phyloP scores from a whole-genome alignment of 2,797 vertebrate species.

The Macropodus opercularis region DNA sequence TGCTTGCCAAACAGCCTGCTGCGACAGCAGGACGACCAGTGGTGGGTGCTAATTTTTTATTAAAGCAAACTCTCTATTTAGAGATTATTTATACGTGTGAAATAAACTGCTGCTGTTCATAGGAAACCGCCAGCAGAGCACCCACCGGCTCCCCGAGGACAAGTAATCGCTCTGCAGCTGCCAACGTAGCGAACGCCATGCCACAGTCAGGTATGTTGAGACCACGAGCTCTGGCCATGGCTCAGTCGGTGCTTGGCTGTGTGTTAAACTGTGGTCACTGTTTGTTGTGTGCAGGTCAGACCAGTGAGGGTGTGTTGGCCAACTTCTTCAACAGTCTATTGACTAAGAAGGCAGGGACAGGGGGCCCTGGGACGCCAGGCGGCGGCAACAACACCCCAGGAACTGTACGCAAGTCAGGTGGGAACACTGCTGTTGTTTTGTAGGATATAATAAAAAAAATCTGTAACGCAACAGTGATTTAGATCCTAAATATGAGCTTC shows the following conservation, averaged over 20 bases:
- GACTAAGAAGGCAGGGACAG: constrained; percentile 96
- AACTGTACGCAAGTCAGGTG: constrained; percentile 96
- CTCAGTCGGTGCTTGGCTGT: background rate
- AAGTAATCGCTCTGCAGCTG: constrained; percentile 92
- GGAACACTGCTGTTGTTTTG: constrained; percentile 14
- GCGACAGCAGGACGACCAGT: constrained; percentile 93
- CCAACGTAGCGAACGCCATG: constrained; percentile 95
- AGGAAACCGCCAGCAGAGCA: constrained; percentile 94
- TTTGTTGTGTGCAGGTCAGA: constrained; percentile 88
- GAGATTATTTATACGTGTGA: constrained; percentile 38
- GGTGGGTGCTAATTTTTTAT: constrained; percentile 77
- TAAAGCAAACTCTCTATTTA: background rate
- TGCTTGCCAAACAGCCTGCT: constrained; percentile 94
- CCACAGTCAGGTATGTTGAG: constrained; percentile 88
- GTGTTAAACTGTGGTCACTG: constrained; percentile 18
- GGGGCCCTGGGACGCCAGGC: constrained; percentile 85
- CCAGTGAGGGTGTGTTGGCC: constrained; percentile 96
- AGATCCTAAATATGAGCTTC: constrained; percentile 15
- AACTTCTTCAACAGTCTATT: constrained; percentile 99
- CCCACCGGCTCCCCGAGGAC: constrained; percentile 96
- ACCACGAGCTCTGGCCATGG: rapidly evolving
- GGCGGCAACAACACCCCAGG: constrained; percentile 88
- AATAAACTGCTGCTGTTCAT: constrained; percentile 12
- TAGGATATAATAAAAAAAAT: background rate
- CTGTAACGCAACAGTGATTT: background rate